phyloP scores from a whole-genome alignment of 1,140 invertebrate genomes.

The Euura saliciscinereae region DNA sequence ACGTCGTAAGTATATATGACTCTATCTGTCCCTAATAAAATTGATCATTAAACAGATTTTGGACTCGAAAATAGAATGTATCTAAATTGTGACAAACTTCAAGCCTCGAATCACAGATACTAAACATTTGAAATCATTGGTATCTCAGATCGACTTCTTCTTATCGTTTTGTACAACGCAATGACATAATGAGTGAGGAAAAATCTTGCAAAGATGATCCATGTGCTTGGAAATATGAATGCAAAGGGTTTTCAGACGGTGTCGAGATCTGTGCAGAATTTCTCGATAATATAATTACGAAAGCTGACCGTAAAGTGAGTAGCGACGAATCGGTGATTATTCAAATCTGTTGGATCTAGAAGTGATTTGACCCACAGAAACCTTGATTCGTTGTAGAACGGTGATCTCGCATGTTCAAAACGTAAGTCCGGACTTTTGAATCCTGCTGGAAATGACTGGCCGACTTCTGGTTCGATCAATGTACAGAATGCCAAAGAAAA shows the following conservation, averaged over 20 bases:
- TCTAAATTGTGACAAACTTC: not conserved
- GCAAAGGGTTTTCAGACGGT: too few relatives aligned
- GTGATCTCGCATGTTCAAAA: not conserved
- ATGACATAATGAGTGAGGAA: too few relatives aligned
- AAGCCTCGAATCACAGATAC: not conserved
- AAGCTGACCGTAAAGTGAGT: too few relatives aligned
- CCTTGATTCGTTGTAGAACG: not conserved
- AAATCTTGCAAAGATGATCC: too few relatives aligned
- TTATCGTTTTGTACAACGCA: too few relatives aligned
- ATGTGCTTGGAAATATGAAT: too few relatives aligned
- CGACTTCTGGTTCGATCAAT: constrained; percentile 26
- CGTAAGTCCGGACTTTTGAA: not conserved
- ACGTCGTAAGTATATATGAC: not conserved
- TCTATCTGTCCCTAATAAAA: not conserved
- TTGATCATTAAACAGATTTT: not conserved
- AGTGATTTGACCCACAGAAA: not conserved
- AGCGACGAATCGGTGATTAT: too few relatives aligned
- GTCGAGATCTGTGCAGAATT: too few relatives aligned
- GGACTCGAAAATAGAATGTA: not conserved
- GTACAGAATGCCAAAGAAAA: constrained; percentile 18
- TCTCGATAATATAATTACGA: too few relatives aligned
- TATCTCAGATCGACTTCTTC: too few relatives aligned
- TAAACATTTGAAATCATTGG: not conserved
- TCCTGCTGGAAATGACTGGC: constrained; percentile 22
- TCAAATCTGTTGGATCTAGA: too few relatives aligned